Conservation (phyloP, 2,888 invertebrate species). For the Phyllotreta cruciferae region DNA sequence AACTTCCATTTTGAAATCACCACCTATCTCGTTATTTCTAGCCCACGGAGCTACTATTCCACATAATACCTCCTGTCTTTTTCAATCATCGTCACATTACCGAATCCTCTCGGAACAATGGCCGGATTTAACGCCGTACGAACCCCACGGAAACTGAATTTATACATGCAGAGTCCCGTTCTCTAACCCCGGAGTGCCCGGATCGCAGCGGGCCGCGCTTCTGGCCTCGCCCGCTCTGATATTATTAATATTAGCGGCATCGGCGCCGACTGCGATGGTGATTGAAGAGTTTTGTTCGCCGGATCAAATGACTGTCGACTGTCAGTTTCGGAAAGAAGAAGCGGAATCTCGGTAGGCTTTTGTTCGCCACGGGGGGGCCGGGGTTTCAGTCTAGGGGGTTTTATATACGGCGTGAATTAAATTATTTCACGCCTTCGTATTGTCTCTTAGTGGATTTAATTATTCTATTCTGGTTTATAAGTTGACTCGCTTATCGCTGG, state of each 20-base stretch:
- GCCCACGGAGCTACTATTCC: neutral
- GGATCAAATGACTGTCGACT: slow-evolving; percentile 44
- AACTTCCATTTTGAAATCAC: too few relatives aligned
- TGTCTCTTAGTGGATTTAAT: neutral
- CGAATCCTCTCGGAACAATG: slow-evolving; percentile 12
- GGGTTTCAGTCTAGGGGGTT: neutral
- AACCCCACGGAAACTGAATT: slow-evolving; percentile 23
- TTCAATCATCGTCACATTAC: slow-evolving; percentile 1
- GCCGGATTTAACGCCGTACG: slow-evolving; percentile 24
- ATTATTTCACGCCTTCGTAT: slow-evolving; percentile 13
- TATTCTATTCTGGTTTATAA: neutral
- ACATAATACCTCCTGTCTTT: neutral
- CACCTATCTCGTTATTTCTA: too few relatives aligned
- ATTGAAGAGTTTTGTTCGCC: slow-evolving; percentile 45
- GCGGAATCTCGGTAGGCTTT: slow-evolving; percentile 11
- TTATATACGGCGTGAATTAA: neutral
- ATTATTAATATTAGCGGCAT: slow-evolving; percentile 21
- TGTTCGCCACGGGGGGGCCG: slow-evolving; percentile 5
- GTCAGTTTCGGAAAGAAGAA: slow-evolving; percentile 38
- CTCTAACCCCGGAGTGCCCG: slow-evolving; percentile 2
- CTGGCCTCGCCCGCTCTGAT: slow-evolving; percentile 19
- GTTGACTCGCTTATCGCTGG: neutral
- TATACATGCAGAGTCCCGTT: slow-evolving; percentile 3
- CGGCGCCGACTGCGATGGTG: slow-evolving; percentile 25
- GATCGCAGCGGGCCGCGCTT: slow-evolving; percentile 13